A percentile compares a stretch with the other conserved stretches of the same genome.
These are phyloP conservation scores for Procapra przewalskii DNA, from an alignment of 2,113 vertebrate genomes.

Conservation along the genomic window DNA sequence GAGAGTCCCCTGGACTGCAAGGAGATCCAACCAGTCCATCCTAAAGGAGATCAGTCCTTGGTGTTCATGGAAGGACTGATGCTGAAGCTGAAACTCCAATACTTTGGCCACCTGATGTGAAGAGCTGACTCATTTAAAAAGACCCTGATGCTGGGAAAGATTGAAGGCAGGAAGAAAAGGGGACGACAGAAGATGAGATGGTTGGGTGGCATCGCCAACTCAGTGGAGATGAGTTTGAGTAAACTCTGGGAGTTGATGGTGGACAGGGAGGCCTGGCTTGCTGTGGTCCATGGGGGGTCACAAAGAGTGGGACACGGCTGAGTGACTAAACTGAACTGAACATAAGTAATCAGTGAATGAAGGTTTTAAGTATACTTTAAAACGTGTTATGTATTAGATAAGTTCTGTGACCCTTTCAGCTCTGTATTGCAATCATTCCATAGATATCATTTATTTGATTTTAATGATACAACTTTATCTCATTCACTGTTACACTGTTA, in stretches of 20 bases:
- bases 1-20: no score
- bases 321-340: background rate
- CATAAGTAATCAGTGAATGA: background rate
- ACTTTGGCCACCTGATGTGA: background rate
- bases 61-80: no score
- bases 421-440: background rate
- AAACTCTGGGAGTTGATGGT: background rate
- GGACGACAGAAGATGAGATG: background rate
- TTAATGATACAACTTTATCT: background rate
- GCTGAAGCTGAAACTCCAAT: background rate
- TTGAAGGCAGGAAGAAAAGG: background rate
- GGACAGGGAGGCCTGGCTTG: background rate
- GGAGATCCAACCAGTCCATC: no score
- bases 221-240: background rate
- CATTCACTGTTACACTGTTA: background rate
- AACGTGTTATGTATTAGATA: background rate
- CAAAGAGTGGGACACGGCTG: rapidly evolving
- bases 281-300: background rate
- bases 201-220: background rate
- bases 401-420: background rate
- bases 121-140: background rate
- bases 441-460: background rate
- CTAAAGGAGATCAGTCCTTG: no score
- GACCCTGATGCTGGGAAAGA: background rate
- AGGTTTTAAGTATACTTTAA: background rate